Base-by-base conservation (phyloP, 2,888 invertebrate species). In the Eremobia ochroleuca region DNA sequence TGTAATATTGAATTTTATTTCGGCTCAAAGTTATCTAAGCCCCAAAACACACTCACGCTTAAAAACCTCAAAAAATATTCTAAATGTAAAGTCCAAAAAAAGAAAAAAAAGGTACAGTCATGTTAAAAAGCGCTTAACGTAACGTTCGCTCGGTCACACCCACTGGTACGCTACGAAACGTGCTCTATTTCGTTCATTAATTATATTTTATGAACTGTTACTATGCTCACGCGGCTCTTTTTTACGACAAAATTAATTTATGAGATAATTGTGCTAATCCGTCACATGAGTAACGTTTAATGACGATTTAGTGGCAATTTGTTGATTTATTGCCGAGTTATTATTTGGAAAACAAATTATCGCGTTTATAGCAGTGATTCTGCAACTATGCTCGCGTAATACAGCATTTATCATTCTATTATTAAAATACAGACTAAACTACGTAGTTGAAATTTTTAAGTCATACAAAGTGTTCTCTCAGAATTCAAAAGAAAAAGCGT, bases 121-220 rank as follows among this genome's bases (percentile, higher is more conserved):
- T 89, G 92, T 92, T 90, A 91, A 91, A 92, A 92, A 92, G 84
- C 87, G 88, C 89, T 92, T 92, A 92, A 90, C 89, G 88, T 88
- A 87, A 89, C 79, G 81, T 88, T 88, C 82, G 87, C 69, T 80
- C 86, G 82, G 86, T 69, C 83, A 83, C 89, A 87, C 90, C 89
- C 91, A 88, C 88, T 67, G 67, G 73, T 78, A 84, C 79, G 84
- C 18, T 61, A 43, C 68, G 88, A 69, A 87, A 69, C 71, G 65
- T 83, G 88, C 90, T 90, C 89, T 86, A 87, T 82, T 87, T 87
- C n/a, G 52, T 77, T 70, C 64, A 77, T 49, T 78, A 76, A 77
- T 78, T 76, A 80, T 58, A 75, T 62, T 83, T 80, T 82, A 79
- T 76, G 61, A 79, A 66, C 77, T 79, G 71, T 73, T 73, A 71